Evolutionary conservation across 2,888 invertebrate genomes (phyloP), one percentile per base, ranked within the genome.

Genomic region (Apotomis betuletana): DNA sequence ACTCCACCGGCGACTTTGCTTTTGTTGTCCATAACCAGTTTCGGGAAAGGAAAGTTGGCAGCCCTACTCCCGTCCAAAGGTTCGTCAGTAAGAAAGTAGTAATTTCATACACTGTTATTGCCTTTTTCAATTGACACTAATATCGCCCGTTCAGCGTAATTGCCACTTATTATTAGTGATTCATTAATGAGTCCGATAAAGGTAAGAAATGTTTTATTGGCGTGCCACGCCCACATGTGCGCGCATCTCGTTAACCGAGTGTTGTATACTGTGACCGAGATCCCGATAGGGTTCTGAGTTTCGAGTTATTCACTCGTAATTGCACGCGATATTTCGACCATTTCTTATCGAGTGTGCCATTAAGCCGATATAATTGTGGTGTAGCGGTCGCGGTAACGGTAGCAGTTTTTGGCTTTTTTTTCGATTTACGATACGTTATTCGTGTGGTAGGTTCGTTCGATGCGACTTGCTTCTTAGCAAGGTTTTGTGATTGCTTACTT

Each of bases 151-250:
- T 27, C 57, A 36, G 36, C 46, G 51, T 72, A 72, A 74, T 74
- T 67, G 71, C 52, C 67, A 54, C 55, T 68, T 68, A 62, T 64
- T 51, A 62, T 54, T 64, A 68, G 58, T 68, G 51, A 64, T 68
- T 68, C 68, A 58, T 67, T 67, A 70, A 70, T 63, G 62, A 63
- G 51, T 9, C 13, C 27, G 63, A 76, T 77, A 77, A 72, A 73
- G 54, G 65, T 72, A 60, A 76, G 64, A 74, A 81, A 77, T 76
- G 75, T 61, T 67, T 76, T 67, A 75, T 75, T 77, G 44, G 65
- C 54, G 49, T 41, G 38, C 64, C 71, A 71, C 74, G 59, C 74
- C 71, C 62, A 67, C 46, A 54, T 63, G 71, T 64, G 59, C 68
- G 58, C 71, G 64, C 71, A 74, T 64, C 59, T 72, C 67, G 51